Evolutionary conservation across 30 jellyfish, hydroid and myxozoan species (phyloP).

Genomic region (Hydractinia echinata): DNA sequence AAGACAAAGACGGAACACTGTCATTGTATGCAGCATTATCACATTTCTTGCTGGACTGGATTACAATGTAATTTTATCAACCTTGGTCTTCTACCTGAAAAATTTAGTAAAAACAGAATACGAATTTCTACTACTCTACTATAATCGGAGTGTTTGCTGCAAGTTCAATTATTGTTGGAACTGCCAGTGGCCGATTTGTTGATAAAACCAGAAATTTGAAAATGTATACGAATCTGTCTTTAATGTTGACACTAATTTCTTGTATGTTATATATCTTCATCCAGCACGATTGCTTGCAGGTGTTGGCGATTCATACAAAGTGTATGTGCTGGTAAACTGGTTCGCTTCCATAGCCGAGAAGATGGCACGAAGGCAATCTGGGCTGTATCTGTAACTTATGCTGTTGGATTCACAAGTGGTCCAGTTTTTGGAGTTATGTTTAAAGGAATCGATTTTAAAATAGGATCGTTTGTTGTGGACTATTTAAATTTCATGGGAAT

Average conservation of each 20-base stretch:
- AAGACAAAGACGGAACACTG: no score
- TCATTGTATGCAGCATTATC: no score
- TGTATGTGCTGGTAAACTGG: constrained; percentile 13
- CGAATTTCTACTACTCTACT: background rate
- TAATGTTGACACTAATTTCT: background rate
- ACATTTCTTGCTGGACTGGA: background rate
- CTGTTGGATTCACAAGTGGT: constrained; percentile 21
- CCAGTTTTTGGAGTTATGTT: constrained; percentile 17
- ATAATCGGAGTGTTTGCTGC: background rate
- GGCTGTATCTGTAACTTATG: background rate
- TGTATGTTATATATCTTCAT: constrained; percentile 2
- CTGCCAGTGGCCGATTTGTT: background rate
- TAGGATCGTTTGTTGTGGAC: constrained; percentile 11
- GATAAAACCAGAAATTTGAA: background rate
- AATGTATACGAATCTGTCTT: background rate
- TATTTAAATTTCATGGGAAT: constrained; percentile 1
- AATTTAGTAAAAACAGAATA: background rate
- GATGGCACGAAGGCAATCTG: constrained; percentile 19
- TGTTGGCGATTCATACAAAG: background rate
- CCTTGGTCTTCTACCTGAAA: background rate
- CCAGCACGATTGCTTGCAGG: constrained; percentile 30
- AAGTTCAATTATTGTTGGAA: background rate
- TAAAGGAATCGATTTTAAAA: background rate
- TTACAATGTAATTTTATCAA: background rate
- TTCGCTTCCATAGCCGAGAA: background rate